Percentiles rank a stretch among this genome's conserved stretches.
These are phyloP conservation scores for Microctenopoma steveboyesi DNA, from an alignment of 2,797 vertebrate species.

Conservation along the genomic window DNA sequence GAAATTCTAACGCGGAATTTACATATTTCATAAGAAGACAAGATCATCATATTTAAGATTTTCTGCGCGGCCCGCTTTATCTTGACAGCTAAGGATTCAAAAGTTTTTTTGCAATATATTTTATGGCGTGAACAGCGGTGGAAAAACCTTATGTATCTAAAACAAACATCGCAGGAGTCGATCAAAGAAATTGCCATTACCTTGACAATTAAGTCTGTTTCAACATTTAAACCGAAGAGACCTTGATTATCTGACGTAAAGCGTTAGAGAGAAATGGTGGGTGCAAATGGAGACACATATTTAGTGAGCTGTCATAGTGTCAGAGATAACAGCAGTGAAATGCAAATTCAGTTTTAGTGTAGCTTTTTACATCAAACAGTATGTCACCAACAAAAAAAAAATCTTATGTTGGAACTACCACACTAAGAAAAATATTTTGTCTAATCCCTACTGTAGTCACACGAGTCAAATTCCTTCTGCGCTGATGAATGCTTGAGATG, in stretches of 20 bases:
- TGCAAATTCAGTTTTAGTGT: conserved; percentile 25
- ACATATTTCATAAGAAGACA: conserved; percentile 41
- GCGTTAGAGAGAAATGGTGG: conserved; percentile 8
- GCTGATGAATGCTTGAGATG: conserved; percentile 1
- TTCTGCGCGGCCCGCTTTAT: conserved; percentile 1
- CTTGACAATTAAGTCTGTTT: conserved; percentile 18
- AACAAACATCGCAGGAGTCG: conserved; percentile 31
- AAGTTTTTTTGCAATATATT: conserved; percentile 16
- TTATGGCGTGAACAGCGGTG: neutral
- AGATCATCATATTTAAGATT: conserved; percentile 4
- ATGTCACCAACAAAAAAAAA: conserved; percentile 16
- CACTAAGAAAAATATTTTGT: neutral
- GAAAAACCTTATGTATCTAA: neutral
- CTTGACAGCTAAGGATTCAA: conserved; percentile 20
- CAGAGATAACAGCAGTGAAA: conserved; percentile 5
- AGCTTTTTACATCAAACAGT: conserved; percentile 35
- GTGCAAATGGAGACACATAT: conserved; percentile 7
- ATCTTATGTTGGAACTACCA: conserved; percentile 4
- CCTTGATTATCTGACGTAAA: conserved; percentile 16
- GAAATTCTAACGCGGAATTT: conserved; percentile 36
- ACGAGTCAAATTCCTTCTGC: neutral
- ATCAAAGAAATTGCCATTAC: conserved; percentile 27
- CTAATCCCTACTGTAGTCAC: neutral
- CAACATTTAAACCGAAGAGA: conserved; percentile 15
- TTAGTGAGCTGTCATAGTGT: conserved; percentile 18